A percentile compares a stretch with the other conserved stretches of the same genome.
Conservation (phyloP, 2,888 invertebrate genomes). For the Rapana venosa region DNA sequence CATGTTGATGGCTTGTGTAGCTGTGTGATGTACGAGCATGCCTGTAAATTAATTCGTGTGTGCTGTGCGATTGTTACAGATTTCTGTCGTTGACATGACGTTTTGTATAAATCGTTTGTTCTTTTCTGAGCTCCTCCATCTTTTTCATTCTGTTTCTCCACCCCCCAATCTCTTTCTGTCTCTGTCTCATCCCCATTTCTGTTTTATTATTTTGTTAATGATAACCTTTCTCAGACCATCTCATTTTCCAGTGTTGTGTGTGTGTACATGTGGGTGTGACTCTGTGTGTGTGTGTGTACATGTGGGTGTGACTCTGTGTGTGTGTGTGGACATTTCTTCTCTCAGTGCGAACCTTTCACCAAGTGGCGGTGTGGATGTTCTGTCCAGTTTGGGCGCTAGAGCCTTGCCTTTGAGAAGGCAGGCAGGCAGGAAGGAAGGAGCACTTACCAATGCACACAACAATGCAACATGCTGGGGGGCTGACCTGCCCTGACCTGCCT, state of each 20-base stretch:
- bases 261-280: background rate
- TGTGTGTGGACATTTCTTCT: background rate
- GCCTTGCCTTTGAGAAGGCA: conserved; percentile 27
- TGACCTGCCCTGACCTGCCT: conserved; percentile 12
- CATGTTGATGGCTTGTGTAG: conserved; percentile 20
- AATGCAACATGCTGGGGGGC: conserved; percentile 43
- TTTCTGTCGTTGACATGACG: too few relatives aligned
- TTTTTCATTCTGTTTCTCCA: background rate
- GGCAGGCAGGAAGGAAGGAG: too few relatives aligned
- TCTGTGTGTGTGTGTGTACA: too few relatives aligned
- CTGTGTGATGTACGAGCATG: conserved; percentile 4
- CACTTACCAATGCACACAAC: conserved; percentile 47
- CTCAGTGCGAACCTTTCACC: conserved; percentile 22
- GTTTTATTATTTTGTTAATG: too few relatives aligned
- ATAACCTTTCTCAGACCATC: background rate
- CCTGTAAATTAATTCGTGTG: conserved; percentile 22
- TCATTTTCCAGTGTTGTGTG: background rate
- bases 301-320: background rate
- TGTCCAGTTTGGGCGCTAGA: background rate
- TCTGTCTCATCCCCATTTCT: background rate
- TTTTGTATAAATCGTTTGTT: background rate
- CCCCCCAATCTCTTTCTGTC: background rate
- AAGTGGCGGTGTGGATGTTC: background rate
- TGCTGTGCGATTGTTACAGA: conserved; percentile 7
- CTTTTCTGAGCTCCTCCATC: background rate